A percentile compares a stretch with the other conserved stretches of the same genome.
phyloP scores from a whole-genome alignment of 2,797 vertebrate genomes.

The Amniataba percoides region DNA sequence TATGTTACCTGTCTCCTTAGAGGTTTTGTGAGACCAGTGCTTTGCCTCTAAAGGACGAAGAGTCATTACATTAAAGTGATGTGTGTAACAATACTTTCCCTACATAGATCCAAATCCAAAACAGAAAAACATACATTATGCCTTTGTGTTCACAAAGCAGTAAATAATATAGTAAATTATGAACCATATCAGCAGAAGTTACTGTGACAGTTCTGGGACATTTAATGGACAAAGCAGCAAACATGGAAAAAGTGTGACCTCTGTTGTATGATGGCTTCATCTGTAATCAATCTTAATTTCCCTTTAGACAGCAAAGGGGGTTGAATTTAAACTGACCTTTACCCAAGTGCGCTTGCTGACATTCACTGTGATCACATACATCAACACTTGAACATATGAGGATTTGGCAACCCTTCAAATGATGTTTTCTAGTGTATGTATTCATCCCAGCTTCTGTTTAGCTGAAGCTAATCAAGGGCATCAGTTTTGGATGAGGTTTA shows the following conservation, averaged over 20 bases:
- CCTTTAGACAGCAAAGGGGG: slow-evolving; percentile 8
- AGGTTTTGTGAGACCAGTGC: too few relatives aligned
- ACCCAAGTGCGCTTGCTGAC: slow-evolving; percentile 19
- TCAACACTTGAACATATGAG: slow-evolving; percentile 29
- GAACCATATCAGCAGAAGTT: neutral
- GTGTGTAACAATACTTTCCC: too few relatives aligned
- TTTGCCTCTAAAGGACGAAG: too few relatives aligned
- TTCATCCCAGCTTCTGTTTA: neutral
- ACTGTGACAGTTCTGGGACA: neutral
- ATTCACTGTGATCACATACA: slow-evolving; percentile 29
- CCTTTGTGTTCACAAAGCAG: neutral
- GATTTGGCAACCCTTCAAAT: neutral
- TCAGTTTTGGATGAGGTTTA: too few relatives aligned
- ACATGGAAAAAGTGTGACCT: slow-evolving; percentile 26
- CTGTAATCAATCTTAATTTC: slow-evolving; percentile 44
- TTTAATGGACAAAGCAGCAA: slow-evolving; percentile 2
- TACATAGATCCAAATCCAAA: neutral
- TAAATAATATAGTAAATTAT: neutral
- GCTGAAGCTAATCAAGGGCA: too few relatives aligned
- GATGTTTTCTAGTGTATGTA: neutral
- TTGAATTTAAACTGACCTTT: slow-evolving; percentile 65
- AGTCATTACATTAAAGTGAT: too few relatives aligned
- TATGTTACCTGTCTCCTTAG: too few relatives aligned
- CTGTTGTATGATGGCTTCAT: slow-evolving; percentile 23
- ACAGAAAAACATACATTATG: neutral